Evolutionary conservation across 2,888 invertebrate species (phyloP).

Genomic region (Nematopogon swammerdamellus): DNA sequence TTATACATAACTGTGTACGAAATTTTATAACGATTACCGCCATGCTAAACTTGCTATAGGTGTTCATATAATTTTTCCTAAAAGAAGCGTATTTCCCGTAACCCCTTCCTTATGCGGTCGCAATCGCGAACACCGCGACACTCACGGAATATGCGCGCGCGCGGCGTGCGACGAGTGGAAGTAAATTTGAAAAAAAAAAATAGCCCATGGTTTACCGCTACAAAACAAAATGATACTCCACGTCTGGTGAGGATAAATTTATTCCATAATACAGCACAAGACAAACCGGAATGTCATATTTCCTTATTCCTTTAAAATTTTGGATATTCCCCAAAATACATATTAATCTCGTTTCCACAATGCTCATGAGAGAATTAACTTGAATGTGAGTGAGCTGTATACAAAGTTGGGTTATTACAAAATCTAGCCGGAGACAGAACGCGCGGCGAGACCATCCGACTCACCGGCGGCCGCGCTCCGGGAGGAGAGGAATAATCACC

Average conservation of each 20-base stretch:
- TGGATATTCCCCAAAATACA: constrained; percentile 47
- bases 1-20: no score
- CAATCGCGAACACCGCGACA: no score
- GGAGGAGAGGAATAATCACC: background rate
- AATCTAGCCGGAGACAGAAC: background rate
- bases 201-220: no score
- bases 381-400: background rate
- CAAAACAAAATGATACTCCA: constrained; percentile 2
- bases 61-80: no score
- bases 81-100: no score
- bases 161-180: no score
- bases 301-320: constrained; percentile 35
- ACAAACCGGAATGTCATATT: constrained; percentile 58
- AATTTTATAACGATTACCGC: no score
- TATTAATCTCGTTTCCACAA: constrained; percentile 11
- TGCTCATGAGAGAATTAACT: background rate
- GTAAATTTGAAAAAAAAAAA: no score
- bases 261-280: constrained; percentile 58
- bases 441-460: no score
- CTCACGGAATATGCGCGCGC: no score
- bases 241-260: constrained; percentile 49
- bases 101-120: no score
- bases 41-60: no score
- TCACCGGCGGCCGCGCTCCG: background rate
- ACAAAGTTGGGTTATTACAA: background rate